Conservation (phyloP, 2,888 invertebrate genomes). For the Rotaria magnacalcarata region DNA sequence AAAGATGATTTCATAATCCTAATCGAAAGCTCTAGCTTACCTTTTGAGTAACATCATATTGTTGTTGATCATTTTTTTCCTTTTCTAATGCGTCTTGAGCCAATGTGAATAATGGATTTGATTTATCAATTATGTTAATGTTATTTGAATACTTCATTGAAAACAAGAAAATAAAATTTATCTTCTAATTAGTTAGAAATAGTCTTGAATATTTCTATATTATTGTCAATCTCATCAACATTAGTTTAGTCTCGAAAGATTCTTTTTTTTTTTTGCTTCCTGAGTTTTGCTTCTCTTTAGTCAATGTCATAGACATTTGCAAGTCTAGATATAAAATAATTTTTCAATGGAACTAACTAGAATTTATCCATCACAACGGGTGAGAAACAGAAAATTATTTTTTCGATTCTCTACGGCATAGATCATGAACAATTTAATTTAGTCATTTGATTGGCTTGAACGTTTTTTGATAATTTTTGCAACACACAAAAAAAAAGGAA, state of each 20-base stretch:
- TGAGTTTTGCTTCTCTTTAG: background rate
- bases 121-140: background rate
- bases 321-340: background rate
- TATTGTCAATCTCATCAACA: too few relatives aligned
- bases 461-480: too few relatives aligned
- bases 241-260: too few relatives aligned
- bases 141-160: background rate
- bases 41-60: constrained; percentile 1
- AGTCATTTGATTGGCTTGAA: too few relatives aligned
- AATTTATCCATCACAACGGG: too few relatives aligned
- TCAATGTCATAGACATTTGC: background rate
- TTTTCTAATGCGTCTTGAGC: constrained; percentile 42
- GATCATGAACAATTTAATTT: too few relatives aligned
- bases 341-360: too few relatives aligned
- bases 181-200: too few relatives aligned
- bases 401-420: background rate
- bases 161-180: background rate
- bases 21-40: background rate
- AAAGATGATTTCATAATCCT: background rate
- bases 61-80: constrained; percentile 30
- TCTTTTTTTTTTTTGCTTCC: too few relatives aligned
- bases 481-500: too few relatives aligned
- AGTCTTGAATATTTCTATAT: too few relatives aligned
- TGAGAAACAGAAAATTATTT: background rate
- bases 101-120: constrained; percentile 39